phyloP scores from a whole-genome alignment of 2,888 invertebrate genomes.

The Standfussiana lucernea region DNA sequence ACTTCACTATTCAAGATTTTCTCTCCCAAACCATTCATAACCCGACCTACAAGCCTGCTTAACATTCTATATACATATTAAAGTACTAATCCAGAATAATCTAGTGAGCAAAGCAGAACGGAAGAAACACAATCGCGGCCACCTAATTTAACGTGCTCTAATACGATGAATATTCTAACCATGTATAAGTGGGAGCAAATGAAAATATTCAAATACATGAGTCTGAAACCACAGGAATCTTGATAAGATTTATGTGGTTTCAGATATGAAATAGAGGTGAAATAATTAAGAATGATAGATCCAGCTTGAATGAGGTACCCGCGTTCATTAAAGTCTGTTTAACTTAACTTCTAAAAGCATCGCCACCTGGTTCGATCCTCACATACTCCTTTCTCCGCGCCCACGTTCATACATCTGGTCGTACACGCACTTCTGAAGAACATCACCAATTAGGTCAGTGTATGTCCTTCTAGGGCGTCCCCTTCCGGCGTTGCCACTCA shows the following conservation, averaged over 20 bases:
- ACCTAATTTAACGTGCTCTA: constrained; percentile 40
- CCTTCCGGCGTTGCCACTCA: too few species aligned
- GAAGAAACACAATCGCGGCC: constrained; percentile 51
- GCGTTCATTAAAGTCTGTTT: neutral
- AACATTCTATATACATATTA: constrained; percentile 41
- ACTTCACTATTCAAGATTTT: neutral
- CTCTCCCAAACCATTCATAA: constrained; percentile 7
- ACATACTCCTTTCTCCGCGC: too few species aligned
- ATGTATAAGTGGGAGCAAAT: constrained; percentile 34
- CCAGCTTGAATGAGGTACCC: neutral
- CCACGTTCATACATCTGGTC: too few species aligned
- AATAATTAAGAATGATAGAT: neutral
- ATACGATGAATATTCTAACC: constrained; percentile 56
- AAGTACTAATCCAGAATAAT: constrained; percentile 40
- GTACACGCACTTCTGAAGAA: too few species aligned
- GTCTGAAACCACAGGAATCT: constrained; percentile 19
- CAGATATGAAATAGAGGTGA: too few species aligned
- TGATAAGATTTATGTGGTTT: neutral
- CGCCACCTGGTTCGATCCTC: too few species aligned
- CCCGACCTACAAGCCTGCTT: constrained; percentile 18
- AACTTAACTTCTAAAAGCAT: too few species aligned
- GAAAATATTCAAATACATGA: constrained; percentile 67
- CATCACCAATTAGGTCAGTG: too few species aligned
- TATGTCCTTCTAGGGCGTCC: too few species aligned
- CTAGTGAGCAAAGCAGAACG: constrained; percentile 34